Evolutionary conservation across 1,140 invertebrate genomes (phyloP).

Genomic region (Pygmarrhopalites habei): DNA sequence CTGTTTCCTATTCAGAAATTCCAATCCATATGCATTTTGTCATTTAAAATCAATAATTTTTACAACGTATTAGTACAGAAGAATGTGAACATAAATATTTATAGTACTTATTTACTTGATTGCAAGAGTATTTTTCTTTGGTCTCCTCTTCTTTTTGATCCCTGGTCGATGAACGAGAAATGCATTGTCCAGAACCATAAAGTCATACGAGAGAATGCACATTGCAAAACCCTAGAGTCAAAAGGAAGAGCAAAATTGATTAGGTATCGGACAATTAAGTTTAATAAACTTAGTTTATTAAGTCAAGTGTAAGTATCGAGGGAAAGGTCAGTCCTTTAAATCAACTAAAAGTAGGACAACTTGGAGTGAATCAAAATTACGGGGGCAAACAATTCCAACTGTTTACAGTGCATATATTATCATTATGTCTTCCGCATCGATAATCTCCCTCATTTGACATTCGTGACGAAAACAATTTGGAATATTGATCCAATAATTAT

Average conservation of each 20-base stretch:
- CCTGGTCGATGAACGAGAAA: constrained; percentile 75
- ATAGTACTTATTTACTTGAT: too few relatives aligned
- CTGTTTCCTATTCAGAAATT: constrained; percentile 4
- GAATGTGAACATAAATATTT: too few relatives aligned
- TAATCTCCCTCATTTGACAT: too few relatives aligned
- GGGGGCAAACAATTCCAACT: not conserved
- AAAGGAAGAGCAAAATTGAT: not conserved
- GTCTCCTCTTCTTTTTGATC: constrained; percentile 68
- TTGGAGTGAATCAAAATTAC: not conserved
- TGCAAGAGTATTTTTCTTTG: constrained; percentile 48
- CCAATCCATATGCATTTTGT: too few relatives aligned
- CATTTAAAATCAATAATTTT: too few relatives aligned
- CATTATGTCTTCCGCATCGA: not conserved
- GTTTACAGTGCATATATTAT: not conserved
- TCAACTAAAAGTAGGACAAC: not conserved
- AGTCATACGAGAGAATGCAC: constrained; percentile 79
- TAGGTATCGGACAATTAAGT: too few relatives aligned
- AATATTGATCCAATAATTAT: too few relatives aligned
- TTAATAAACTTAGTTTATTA: not conserved
- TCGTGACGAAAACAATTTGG: too few relatives aligned
- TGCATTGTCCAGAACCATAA: constrained; percentile 80
- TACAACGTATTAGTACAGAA: too few relatives aligned
- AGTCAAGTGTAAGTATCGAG: not conserved
- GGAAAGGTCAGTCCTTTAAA: not conserved
- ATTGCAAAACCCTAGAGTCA: constrained; percentile 55